Conservation (phyloP, 1,140 invertebrate genomes). For the Planococcus citri region DNA sequence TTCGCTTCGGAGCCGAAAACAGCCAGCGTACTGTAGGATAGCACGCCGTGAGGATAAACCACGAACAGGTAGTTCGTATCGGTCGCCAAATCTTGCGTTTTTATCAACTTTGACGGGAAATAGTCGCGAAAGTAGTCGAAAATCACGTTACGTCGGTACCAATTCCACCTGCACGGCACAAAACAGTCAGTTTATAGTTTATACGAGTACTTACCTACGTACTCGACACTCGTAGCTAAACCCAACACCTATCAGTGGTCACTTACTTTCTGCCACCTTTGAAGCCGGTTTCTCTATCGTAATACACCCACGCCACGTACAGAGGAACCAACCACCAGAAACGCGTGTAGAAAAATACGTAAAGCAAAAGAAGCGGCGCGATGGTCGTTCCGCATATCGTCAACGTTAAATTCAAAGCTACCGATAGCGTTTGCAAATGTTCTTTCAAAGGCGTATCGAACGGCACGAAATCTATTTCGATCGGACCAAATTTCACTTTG, state of each 20-base stretch:
- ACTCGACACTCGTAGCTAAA: too few species aligned
- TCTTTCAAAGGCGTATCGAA: neutral
- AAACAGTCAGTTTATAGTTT: too few species aligned
- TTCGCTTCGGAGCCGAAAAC: slow-evolving; percentile 41
- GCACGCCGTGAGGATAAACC: slow-evolving; percentile 78
- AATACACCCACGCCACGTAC: neutral
- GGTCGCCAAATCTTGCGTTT: slow-evolving; percentile 65
- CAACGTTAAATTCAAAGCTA: neutral
- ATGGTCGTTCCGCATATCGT: neutral
- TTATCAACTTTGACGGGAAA: slow-evolving; percentile 71
- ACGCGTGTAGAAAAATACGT: neutral
- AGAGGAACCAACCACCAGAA: neutral
- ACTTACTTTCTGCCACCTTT: slow-evolving; percentile 3
- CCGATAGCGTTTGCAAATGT: neutral
- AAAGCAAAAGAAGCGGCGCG: neutral
- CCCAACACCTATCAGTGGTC: too few species aligned
- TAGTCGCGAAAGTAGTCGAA: slow-evolving; percentile 53
- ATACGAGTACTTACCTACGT: too few species aligned
- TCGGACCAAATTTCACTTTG: neutral
- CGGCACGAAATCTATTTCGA: neutral
- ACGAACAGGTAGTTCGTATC: slow-evolving; percentile 73
- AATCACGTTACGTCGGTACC: neutral
- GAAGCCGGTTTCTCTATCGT: neutral
- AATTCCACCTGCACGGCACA: neutral
- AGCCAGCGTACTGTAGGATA: slow-evolving; percentile 58